Evolutionary conservation across 2,888 invertebrate species (phyloP), one percentile per base, ranked within the genome.

Genomic region (Elmis aenea): DNA sequence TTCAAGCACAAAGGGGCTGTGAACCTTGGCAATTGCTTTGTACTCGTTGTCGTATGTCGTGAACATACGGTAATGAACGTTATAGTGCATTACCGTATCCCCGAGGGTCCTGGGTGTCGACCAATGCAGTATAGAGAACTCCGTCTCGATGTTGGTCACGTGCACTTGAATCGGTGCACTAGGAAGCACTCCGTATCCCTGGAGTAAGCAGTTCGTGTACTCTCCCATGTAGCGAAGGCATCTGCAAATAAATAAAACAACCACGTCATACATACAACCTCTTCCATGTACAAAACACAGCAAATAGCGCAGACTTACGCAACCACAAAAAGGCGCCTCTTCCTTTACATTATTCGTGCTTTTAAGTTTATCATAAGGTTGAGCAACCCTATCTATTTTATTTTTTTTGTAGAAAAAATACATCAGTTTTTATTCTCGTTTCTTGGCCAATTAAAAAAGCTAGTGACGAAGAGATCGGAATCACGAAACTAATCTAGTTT

Each of bases 131-230:
- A 89, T 81, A 0, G 83, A 85, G 65, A 83, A 88, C 59, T 79
- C 81, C 0, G 81, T 78, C 51, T 84, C 81, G 42, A 86, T 79
- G 60, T 85, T 83, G 18, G 83, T 78, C 3, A 87, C 76, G 51
- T 78, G 79, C 2, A 88, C 71, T 29, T 74, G 72, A 0, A 76
- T 74, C 0, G 89, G 89, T 0, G 82, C 73, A 14, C 84, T 81
- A 0, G 89, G 84, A 1, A 89, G 71, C 0, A 88, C 88, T 0
- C 87, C 87, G 65, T 89, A 89, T 9, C 88, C 87, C 68, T 87
- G 85, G 45, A 89, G 75, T 12, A 89, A 72, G 60, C 89, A 89
- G 69, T 83, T 87, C 23, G 83, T 81, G 68, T 86, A 87, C 23
- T 84, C 81, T 3, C 75, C 74, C 83, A 89, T 88, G 67, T 83